These are phyloP conservation scores for Notamacropus eugenii DNA, from an alignment of 2,797 vertebrate species.

Conservation along the genomic window DNA sequence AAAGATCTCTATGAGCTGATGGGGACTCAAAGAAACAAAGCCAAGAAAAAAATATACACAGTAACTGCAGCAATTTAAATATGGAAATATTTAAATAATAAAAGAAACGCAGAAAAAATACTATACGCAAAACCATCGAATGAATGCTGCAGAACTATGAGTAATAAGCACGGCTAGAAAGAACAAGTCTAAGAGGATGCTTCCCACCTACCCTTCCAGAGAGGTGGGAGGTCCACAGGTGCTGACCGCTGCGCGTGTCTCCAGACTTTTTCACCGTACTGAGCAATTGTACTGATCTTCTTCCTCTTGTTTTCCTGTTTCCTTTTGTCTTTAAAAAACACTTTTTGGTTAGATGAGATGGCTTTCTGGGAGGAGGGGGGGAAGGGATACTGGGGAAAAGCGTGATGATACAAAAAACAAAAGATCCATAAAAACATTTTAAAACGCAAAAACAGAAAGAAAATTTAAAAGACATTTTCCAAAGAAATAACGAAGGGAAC, in stretches of 20 bases:
- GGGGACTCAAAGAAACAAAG: no score
- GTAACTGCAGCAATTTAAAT: background rate
- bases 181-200: background rate
- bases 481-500: no score
- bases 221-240: background rate
- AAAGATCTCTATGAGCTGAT: background rate
- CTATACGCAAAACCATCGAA: background rate
- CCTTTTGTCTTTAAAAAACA: background rate
- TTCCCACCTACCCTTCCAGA: background rate
- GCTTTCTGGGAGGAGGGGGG: no score
- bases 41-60: no score
- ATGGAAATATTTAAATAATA: background rate
- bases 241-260: fast-evolving
- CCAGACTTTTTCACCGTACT: background rate
- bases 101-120: background rate
- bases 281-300: background rate
- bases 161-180: background rate
- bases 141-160: background rate
- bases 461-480: no score
- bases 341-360: background rate
- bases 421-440: no score
- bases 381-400: background rate
- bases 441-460: no score
- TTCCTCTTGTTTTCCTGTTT: background rate
- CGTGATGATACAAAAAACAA: background rate